A percentile compares a stretch with the other conserved stretches of the same genome.
phyloP scores from a whole-genome alignment of 2,888 invertebrate genomes.

The Alentia gelatinosa region DNA sequence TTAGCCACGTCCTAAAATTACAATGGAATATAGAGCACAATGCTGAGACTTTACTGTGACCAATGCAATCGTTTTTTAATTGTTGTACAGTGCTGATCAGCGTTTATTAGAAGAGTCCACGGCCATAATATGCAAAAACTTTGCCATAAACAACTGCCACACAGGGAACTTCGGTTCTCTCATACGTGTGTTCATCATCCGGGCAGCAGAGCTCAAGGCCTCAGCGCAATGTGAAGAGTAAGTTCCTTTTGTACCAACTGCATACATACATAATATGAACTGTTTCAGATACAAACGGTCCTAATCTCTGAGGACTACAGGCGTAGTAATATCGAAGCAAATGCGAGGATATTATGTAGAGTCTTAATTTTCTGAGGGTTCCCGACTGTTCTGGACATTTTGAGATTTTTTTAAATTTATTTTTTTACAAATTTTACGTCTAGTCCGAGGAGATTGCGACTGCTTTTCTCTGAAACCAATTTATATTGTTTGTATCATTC shows the following conservation, averaged over 20 bases:
- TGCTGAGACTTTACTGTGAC: not conserved
- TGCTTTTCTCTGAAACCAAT: too few species aligned
- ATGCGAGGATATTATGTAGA: too few species aligned
- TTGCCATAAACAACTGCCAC: conserved; percentile 89
- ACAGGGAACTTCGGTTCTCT: conserved; percentile 95
- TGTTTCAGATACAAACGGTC: too few species aligned
- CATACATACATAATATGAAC: too few species aligned
- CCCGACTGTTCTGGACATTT: too few species aligned
- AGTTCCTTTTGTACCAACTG: conserved; percentile 78
- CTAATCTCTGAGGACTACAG: too few species aligned
- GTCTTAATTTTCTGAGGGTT: too few species aligned
- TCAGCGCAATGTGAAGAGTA: conserved; percentile 94
- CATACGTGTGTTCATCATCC: conserved; percentile 90
- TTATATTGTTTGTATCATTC: too few species aligned
- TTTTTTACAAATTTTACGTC: too few species aligned
- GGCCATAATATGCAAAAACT: conserved; percentile 88
- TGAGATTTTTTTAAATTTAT: too few species aligned
- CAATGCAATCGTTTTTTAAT: not conserved
- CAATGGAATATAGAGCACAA: not conserved
- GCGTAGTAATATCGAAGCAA: too few species aligned
- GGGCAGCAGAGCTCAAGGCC: conserved; percentile 90
- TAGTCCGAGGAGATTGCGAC: too few species aligned
- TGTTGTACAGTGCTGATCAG: conserved; percentile 87
- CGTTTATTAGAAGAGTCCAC: conserved; percentile 90
- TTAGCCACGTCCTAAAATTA: not conserved